Evolutionary conservation across 2,113 vertebrate species (phyloP).

Genomic region (Mus spicilegus): DNA sequence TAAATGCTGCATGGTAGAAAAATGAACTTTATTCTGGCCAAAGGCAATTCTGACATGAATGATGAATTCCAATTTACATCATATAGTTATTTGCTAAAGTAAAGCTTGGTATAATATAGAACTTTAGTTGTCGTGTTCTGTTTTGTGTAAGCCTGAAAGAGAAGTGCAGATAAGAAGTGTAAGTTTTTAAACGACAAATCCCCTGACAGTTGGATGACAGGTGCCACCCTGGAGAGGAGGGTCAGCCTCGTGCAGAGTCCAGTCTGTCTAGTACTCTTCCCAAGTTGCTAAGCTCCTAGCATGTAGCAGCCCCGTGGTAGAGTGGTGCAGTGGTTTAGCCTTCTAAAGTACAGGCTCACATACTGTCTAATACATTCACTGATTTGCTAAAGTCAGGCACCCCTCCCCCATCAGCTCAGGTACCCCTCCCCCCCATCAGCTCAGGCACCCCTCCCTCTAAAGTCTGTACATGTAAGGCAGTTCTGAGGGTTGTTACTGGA

Average conservation of each 20-base stretch:
- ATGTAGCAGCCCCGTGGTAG: neutral
- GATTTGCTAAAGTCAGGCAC: neutral
- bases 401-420: too few species aligned
- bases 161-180: neutral
- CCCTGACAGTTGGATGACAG: neutral
- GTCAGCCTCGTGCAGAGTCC: too few species aligned
- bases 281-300: neutral
- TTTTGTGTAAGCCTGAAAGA: neutral
- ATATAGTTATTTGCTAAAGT: neutral
- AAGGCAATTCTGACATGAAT: neutral
- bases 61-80: neutral
- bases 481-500: neutral
- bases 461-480: too few species aligned
- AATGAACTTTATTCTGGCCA: neutral
- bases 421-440: neutral
- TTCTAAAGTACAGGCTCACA: neutral
- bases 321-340: neutral
- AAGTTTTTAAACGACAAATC: neutral
- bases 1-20: constrained; percentile 7
- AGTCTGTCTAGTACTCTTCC: too few species aligned
- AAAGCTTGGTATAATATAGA: neutral
- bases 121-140: neutral
- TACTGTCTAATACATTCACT: neutral
- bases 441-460: neutral
- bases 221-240: neutral